phyloP scores from a whole-genome alignment of 2,888 invertebrate genomes.

The Acanthosepion lycidas region DNA sequence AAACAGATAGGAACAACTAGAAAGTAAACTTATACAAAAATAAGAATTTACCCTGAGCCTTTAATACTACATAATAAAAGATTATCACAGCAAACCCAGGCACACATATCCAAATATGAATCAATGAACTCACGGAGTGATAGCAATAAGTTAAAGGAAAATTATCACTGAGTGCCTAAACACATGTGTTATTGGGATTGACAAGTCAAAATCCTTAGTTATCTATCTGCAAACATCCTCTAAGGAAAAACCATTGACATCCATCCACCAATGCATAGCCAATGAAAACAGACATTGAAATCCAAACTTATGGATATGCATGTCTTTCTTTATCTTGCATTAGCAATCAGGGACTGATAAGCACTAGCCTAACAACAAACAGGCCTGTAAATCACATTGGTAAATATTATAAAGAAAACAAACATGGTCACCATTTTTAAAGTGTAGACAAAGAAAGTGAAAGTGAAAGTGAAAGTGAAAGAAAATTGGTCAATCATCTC shows the following conservation, averaged over 20 bases:
- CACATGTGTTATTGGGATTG: background rate
- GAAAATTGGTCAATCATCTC: background rate
- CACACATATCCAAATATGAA: no score
- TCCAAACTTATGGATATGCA: background rate
- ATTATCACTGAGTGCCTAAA: background rate
- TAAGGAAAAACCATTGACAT: no score
- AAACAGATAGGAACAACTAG: no score
- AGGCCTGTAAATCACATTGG: no score
- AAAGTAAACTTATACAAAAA: no score
- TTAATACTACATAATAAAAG: no score
- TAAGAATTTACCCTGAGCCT: no score
- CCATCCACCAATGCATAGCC: background rate
- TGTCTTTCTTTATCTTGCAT: background rate
- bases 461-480: background rate
- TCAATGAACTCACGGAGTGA: no score
- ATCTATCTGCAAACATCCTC: no score
- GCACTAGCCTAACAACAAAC: background rate
- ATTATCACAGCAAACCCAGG: no score
- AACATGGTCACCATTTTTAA: no score
- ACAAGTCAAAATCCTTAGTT: background rate
- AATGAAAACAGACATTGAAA: background rate
- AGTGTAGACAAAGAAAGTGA: background rate
- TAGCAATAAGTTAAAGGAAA: background rate
- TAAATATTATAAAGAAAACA: no score
- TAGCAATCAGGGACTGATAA: background rate